Evolutionary conservation across 1,140 invertebrate species (phyloP).

Genomic region (Pseudachorutes palmiensis): DNA sequence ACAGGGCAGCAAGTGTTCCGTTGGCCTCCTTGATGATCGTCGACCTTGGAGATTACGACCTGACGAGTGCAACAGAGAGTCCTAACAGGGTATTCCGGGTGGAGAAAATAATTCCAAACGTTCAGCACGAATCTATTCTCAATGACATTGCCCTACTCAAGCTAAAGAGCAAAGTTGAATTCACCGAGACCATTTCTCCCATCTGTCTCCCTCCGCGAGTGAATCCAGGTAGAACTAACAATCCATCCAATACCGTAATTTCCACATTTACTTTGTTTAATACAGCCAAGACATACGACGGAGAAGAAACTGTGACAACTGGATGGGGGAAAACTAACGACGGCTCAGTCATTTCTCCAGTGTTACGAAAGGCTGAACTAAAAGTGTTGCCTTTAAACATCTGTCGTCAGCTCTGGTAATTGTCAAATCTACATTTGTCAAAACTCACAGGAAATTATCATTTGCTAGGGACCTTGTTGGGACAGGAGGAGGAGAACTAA

Average conservation of each 20-base stretch:
- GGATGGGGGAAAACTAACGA: slow-evolving; percentile 35
- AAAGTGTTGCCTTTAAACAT: slow-evolving; percentile 19
- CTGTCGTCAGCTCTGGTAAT: slow-evolving; percentile 18
- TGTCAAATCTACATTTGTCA: too few species aligned
- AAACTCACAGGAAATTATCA: too few species aligned
- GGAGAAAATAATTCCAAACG: slow-evolving; percentile 25
- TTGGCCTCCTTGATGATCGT: slow-evolving; percentile 24
- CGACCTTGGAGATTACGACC: slow-evolving; percentile 34
- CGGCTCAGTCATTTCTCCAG: slow-evolving; percentile 27
- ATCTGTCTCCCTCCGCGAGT: slow-evolving; percentile 24
- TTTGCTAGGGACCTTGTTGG: slow-evolving; percentile 19
- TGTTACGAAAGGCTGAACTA: slow-evolving; percentile 23
- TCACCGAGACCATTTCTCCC: slow-evolving; percentile 15
- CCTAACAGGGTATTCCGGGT: slow-evolving; percentile 21
- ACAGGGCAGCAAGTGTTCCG: slow-evolving; percentile 14
- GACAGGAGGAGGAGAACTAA: slow-evolving; percentile 21
- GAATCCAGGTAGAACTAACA: neutral
- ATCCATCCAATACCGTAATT: too few species aligned
- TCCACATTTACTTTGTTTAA: too few species aligned
- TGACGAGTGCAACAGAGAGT: slow-evolving; percentile 18
- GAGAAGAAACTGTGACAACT: slow-evolving; percentile 16
- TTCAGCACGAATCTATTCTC: slow-evolving; percentile 12
- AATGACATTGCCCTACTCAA: slow-evolving; percentile 31
- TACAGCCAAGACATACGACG: slow-evolving; percentile 19
- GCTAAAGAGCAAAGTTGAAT: slow-evolving; percentile 17